Conservation (phyloP, 2,113 vertebrate species). For the Hypomesus transpacificus region DNA sequence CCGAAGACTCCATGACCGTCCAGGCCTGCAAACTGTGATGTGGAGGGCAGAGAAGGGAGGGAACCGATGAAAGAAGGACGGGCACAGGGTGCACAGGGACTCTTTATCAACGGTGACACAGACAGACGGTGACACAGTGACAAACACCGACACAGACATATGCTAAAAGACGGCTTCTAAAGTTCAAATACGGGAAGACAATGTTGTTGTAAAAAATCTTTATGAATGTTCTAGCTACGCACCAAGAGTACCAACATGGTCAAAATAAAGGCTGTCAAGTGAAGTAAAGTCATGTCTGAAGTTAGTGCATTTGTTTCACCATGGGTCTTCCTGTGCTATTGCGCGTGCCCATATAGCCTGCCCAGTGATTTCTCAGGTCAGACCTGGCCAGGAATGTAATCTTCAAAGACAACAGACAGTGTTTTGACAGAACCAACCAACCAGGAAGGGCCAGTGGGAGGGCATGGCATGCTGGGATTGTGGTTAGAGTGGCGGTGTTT, state of each 20-base stretch:
- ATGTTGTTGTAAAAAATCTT: conserved; percentile 19
- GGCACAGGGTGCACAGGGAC: background rate
- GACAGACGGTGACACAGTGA: background rate
- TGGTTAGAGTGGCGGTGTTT: background rate
- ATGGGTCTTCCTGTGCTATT: too few relatives aligned
- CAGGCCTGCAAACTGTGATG: conserved; percentile 80
- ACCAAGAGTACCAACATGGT: conserved; percentile 19
- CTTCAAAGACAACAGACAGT: background rate
- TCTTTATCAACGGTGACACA: too few relatives aligned
- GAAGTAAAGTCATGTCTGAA: background rate
- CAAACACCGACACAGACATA: background rate
- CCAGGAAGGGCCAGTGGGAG: background rate
- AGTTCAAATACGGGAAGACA: conserved; percentile 24
- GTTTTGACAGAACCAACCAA: background rate
- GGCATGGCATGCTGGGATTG: background rate
- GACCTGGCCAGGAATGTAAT: background rate
- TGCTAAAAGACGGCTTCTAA: conserved; percentile 24
- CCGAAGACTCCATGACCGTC: conserved; percentile 78
- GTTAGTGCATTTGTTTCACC: too few relatives aligned
- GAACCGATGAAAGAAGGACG: background rate
- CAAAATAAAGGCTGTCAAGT: conserved; percentile 53
- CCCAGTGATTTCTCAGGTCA: background rate
- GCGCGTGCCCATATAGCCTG: background rate
- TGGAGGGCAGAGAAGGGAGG: background rate
- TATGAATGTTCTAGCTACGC: conserved; percentile 27